These are phyloP conservation scores for Morone chrysops DNA, from an alignment of 2,113 vertebrate species.

Conservation along the genomic window DNA sequence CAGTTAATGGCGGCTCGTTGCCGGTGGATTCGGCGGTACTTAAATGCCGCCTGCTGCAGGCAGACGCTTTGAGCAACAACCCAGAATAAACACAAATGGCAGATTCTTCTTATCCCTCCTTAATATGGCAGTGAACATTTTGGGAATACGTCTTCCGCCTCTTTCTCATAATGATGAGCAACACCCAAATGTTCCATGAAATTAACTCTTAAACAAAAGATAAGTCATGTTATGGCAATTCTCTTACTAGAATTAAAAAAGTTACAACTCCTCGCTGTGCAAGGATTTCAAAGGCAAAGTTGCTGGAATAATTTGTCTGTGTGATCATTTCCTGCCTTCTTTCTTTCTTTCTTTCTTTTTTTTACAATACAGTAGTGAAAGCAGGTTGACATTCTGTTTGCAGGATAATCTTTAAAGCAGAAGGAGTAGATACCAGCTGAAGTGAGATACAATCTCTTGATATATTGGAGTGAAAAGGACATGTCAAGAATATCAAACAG, in stretches of 20 bases:
- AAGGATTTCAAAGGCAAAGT: constrained; percentile 59
- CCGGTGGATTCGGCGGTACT: constrained; percentile 43
- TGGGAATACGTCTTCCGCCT: constrained; percentile 41
- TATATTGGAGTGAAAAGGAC: constrained; percentile 73
- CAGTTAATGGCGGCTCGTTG: constrained; percentile 61
- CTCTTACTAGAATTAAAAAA: constrained; percentile 35
- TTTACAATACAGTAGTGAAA: constrained; percentile 44
- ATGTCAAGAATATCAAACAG: constrained; percentile 71
- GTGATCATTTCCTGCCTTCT: constrained; percentile 11
- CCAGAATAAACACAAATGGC: constrained; percentile 58
- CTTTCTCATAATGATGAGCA: constrained; percentile 39
- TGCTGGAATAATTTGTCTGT: constrained; percentile 30
- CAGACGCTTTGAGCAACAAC: constrained; percentile 63
- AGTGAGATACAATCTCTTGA: constrained; percentile 66
- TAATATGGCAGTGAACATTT: constrained; percentile 48
- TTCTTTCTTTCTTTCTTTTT: not conserved
- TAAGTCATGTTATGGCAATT: constrained; percentile 56
- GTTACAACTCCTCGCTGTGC: not conserved
- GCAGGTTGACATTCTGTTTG: constrained; percentile 69
- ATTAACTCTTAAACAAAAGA: constrained; percentile 72
- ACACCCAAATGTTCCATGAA: constrained; percentile 71
- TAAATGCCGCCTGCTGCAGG: constrained; percentile 64
- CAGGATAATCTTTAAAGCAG: constrained; percentile 70
- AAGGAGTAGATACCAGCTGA: constrained; percentile 53
- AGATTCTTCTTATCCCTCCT: constrained; percentile 59